Base-by-base conservation (phyloP, 2,888 invertebrate species). In the Cybosia mesomella region DNA sequence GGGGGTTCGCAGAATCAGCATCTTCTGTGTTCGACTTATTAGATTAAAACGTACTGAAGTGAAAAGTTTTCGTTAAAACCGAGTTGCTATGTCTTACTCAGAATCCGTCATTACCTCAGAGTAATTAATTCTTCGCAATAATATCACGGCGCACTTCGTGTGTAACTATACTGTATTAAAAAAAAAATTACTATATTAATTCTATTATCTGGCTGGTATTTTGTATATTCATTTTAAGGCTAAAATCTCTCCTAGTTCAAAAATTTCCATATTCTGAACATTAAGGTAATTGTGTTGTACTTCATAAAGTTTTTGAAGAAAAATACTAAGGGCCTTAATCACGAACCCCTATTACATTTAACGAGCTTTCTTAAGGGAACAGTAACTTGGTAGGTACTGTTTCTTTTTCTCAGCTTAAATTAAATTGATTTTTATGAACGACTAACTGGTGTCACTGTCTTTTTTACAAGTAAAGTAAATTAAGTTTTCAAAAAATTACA, bases 261-360 rank as follows among this genome's bases (percentile, higher is more conserved):
- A 68, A 65, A 77, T 79, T 79, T 74, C 73, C 77, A 72, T 79
- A 75, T 77, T 71, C 73, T 28, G 39, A 53, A 66, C 76, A 74
- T 79, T 78, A 78, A 74, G 68, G 60, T 67, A 61, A 72, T 74
- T 72, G 71, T 73, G 75, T 77, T 65, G 65, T 68, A 39, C 66
- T 57, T 34, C 55, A 43, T 68, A 66, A 72, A 58, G 62, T 66
- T 78, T 75, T 68, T 70, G 21, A 21, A 34, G 32, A 54, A 54
- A 57, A 34, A 54, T 57, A 54, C 39, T 24, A 39, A 71, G 72
- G 54, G 64, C 81, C 69, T 64, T 83, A 85, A 89, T 87, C 85
- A 85, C 75, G 76, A 69, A 73, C 76, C 72, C 66, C 78, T 85
- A 85, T 89, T 87, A 87, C 74, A 69, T 77, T 73, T 82, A 86